Conservation (phyloP, 2,888 invertebrate species). For the Cylloceria caligata region DNA sequence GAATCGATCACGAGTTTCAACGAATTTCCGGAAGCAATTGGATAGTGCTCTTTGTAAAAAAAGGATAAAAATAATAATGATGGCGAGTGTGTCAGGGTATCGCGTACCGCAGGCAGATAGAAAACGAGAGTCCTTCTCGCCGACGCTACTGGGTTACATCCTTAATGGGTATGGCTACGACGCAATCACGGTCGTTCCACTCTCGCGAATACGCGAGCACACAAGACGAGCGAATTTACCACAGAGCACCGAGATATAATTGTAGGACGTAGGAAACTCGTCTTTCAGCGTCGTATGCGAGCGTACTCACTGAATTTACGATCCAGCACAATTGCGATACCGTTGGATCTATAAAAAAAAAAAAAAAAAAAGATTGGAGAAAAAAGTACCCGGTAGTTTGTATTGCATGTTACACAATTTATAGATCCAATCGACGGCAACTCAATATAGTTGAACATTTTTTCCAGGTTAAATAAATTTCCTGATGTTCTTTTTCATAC, state of each 20-base stretch:
- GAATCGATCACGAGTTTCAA: background rate
- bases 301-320: conserved; percentile 33
- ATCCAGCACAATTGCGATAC: background rate
- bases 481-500: background rate
- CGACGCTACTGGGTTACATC: conserved; percentile 65
- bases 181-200: conserved; percentile 69
- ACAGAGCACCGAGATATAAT: conserved; percentile 20
- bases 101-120: conserved; percentile 35
- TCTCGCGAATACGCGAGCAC: conserved; percentile 65
- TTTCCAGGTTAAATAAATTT: background rate
- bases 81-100: conserved; percentile 54
- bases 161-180: conserved; percentile 63
- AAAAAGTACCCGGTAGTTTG: background rate
- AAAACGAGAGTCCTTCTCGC: conserved; percentile 62
- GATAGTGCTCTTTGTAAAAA: conserved; percentile 1
- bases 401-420: background rate
- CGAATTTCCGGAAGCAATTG: conserved; percentile 27
- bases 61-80: conserved; percentile 16
- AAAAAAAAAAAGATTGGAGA: background rate
- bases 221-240: conserved; percentile 51
- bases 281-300: background rate
- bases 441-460: background rate
- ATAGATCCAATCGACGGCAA: background rate
- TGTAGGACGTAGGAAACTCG: conserved; percentile 31
- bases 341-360: background rate